A percentile compares a stretch with the other conserved stretches of the same genome.
These are phyloP conservation scores for Nemapogon koenigi DNA, from an alignment of 2,888 invertebrate genomes.

Conservation along the genomic window DNA sequence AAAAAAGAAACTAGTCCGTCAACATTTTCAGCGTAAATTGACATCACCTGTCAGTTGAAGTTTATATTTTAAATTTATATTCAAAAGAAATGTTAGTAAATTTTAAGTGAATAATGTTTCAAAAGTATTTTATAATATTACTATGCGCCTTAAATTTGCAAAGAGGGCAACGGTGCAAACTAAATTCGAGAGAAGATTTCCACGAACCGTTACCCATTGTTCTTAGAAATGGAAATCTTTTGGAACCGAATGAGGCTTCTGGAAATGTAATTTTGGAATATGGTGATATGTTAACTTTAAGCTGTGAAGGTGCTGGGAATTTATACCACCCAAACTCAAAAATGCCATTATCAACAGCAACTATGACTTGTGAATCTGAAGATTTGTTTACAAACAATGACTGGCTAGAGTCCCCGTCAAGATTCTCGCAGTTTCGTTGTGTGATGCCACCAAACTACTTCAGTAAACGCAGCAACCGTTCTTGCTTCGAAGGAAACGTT, in stretches of 20 bases:
- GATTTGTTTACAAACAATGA: slow-evolving; percentile 35
- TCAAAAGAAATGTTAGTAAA: background rate
- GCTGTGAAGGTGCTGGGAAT: slow-evolving; percentile 32
- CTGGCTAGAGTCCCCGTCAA: slow-evolving; percentile 32
- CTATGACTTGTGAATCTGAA: slow-evolving; percentile 33
- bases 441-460: slow-evolving; percentile 27
- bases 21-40: too few species aligned
- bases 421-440: slow-evolving; percentile 34
- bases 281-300: slow-evolving; percentile 36
- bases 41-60: too few species aligned
- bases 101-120: slow-evolving; percentile 24
- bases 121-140: slow-evolving; percentile 29
- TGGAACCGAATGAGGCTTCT: slow-evolving; percentile 37
- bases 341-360: slow-evolving; percentile 23
- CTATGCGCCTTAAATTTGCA: slow-evolving; percentile 34
- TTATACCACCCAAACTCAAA: slow-evolving; percentile 32
- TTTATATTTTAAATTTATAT: too few species aligned
- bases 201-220: slow-evolving; percentile 40
- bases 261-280: slow-evolving; percentile 34
- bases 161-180: slow-evolving; percentile 27
- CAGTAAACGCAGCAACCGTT: slow-evolving; percentile 32
- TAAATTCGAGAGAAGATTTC: slow-evolving; percentile 38
- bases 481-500: slow-evolving; percentile 31
- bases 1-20: too few species aligned
- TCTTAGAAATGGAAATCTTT: slow-evolving; percentile 29